Conservation (phyloP, 2,888 invertebrate species). For the Plagiodera versicolora region DNA sequence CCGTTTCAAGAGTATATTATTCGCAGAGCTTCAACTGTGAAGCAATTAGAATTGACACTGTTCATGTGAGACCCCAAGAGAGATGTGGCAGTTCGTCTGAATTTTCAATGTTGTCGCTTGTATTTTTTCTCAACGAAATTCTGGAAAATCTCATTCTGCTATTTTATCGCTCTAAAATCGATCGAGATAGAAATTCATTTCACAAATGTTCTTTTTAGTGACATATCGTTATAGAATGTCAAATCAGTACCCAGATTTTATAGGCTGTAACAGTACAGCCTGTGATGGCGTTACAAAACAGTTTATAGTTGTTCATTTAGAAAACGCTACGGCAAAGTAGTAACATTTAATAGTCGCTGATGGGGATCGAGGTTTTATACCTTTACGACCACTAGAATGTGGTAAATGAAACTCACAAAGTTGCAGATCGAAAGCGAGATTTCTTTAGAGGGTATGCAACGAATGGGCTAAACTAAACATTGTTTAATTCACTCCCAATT, state of each 20-base stretch:
- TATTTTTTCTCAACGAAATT: too few relatives aligned
- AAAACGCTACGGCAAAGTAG: constrained; percentile 3
- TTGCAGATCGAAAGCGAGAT: constrained; percentile 14
- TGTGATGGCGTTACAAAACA: background rate
- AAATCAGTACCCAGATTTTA: background rate
- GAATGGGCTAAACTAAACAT: too few relatives aligned
- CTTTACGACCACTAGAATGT: constrained; percentile 17
- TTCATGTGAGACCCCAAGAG: too few relatives aligned
- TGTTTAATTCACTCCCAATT: too few relatives aligned
- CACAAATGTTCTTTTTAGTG: too few relatives aligned
- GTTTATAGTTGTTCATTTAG: constrained; percentile 8
- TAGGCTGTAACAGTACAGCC: background rate
- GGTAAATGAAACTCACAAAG: constrained; percentile 23
- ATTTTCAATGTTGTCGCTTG: too few relatives aligned
- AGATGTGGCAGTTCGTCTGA: too few relatives aligned
- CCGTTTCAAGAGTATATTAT: too few relatives aligned
- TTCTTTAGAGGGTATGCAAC: background rate
- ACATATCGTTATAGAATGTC: background rate
- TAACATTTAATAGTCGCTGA: constrained; percentile 23
- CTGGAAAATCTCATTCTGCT: too few relatives aligned
- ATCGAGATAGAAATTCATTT: background rate
- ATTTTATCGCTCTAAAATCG: too few relatives aligned
- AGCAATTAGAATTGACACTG: too few relatives aligned
- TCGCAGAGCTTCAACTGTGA: too few relatives aligned
- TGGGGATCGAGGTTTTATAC: constrained; percentile 17